Evolutionary conservation across 2,113 vertebrate species (phyloP), one percentile per base, ranked within the genome.

Genomic region (Salvelinus namaycush): DNA sequence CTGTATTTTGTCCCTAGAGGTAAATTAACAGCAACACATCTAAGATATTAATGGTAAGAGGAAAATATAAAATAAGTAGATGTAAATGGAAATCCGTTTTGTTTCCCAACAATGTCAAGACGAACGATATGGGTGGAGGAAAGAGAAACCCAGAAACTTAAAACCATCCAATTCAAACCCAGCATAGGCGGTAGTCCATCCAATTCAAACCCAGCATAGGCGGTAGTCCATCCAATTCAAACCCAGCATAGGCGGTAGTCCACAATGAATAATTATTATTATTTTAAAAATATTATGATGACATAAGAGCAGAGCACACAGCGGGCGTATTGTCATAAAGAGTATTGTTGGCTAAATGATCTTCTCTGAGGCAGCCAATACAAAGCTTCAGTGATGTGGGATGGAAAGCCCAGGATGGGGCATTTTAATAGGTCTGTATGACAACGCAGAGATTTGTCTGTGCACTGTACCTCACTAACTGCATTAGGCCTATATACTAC

Each of bases 391-490:
- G 20, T 62, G 9, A 68, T 18, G 12, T 68, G 27, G 8, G 9
- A 11, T 2, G 2, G 8, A 18, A 20, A 34, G 31, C 29, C 29
- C 26, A 44, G 5, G 14, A 34, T 34, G 31, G 31, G 31, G 18
- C 4, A 68, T 34, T 68, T 31, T 29, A 18, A 70, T 34, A 34
- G 76, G 2, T 74, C 75, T 83, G 77, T 80, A 20, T 76, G 49
- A 81, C 48, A 74, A 7, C 3, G 18, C 20, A 62, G 59, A 62
- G 59, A 62, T n/a, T 16, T 59, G 48, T 39, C 51, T 59, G 54
- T 39, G 69, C 66, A 57, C 75, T 69, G 74, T 49, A 31, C 85
- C 65, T 72, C 83, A 22, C 76, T 81, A 62, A 54, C 51, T 11
- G 39, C 9, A 44, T 44, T 44, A 44, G 39, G 39, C 39, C 39